phyloP scores from a whole-genome alignment of 2,888 invertebrate species.

The Sarcophaga subvicina region DNA sequence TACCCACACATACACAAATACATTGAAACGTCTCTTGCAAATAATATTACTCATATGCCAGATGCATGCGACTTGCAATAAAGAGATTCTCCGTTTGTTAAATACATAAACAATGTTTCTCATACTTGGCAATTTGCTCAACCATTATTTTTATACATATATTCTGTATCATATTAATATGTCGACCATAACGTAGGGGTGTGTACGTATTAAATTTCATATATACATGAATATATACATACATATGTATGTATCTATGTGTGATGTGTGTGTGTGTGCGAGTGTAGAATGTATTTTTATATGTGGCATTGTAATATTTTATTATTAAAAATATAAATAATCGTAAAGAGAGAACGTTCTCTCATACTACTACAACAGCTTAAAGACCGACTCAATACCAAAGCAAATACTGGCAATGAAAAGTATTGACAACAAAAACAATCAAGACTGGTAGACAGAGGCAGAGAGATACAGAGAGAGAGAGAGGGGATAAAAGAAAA shows the following conservation, averaged over 20 bases:
- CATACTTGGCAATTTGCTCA: not conserved
- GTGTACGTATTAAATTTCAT: not conserved
- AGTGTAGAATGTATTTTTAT: no score
- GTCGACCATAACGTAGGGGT: not conserved
- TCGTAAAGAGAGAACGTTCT: constrained; percentile 12
- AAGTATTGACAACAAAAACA: not conserved
- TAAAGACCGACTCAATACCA: not conserved
- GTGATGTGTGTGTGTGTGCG: no score
- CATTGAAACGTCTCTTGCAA: not conserved
- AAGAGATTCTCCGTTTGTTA: not conserved
- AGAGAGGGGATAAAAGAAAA: not conserved
- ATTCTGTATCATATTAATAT: not conserved
- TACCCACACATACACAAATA: not conserved
- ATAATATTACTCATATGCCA: not conserved
- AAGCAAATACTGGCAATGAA: constrained; percentile 29
- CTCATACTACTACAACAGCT: not conserved
- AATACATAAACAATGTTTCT: not conserved
- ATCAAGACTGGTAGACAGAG: no score
- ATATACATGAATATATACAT: no score
- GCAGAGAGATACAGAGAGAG: no score
- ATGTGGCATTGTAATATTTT: constrained; percentile 2
- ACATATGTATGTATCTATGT: no score
- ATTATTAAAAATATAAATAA: constrained; percentile 37
- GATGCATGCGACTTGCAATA: not conserved
- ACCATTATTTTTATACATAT: not conserved